Evolutionary conservation across 2,888 invertebrate species (phyloP), one percentile per base, ranked within the genome.

Genomic region (Nomada fabriciana): DNA sequence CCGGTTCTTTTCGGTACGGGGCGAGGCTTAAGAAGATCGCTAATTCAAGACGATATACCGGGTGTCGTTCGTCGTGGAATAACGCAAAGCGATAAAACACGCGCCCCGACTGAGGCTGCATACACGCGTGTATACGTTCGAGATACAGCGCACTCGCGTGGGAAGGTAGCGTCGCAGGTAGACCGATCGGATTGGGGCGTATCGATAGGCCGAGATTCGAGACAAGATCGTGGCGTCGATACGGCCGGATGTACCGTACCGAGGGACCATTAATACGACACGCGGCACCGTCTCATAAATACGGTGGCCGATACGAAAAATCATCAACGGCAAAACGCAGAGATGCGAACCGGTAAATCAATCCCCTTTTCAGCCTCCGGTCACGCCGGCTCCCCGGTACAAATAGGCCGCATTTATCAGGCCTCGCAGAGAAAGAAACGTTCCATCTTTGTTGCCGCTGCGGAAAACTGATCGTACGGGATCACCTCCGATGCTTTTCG

Each of bases 161-260:
- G 87, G 86, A 87, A 76, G 86, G 57, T 76, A 76, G 76, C 71
- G 69, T 80, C 84, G 64, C 82, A 80, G 82, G 77, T 82, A 83
- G 85, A 82, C 72, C 80, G 74, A 68, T 83, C 71, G 82, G 69
- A 83, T 85, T 68, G 83, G 85, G 80, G 69, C 80, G 76, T 72
- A 84, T 88, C 84, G 88, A 88, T 86, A 88, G 77, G 69, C 53
- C 74, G 79, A 82, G 82, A 88, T 84, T 80, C 82, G 76, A 80
- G 86, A 80, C 82, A 80, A 88, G 88, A 88, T 87, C 84, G 79
- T 74, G 79, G 68, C 75, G 65, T 73, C 71, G 88, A 88, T 86
- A 82, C 55, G 70, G n/a, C 50, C 47, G 70, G 76, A 73, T 73
- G 74, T 80, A 82, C 75, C 68, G 73, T 76, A 77, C 76, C 60